Conservation (phyloP, 2,797 vertebrate genomes). For the Saxicola maurus region DNA sequence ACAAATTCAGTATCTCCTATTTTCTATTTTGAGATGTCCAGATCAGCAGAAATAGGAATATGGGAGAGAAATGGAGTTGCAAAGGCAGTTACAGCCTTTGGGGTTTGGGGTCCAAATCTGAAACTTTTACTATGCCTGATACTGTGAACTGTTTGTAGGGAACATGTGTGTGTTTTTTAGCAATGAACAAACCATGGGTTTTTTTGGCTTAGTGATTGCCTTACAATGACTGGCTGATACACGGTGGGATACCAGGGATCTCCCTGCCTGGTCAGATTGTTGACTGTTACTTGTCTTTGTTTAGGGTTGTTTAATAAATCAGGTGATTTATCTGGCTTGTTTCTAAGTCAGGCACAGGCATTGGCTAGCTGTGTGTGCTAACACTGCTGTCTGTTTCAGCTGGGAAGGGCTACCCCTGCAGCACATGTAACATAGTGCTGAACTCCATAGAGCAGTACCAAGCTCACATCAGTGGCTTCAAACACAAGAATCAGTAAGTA, state of each 20-base stretch:
- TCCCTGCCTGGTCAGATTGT: background rate
- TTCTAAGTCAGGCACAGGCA: background rate
- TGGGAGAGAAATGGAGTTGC: background rate
- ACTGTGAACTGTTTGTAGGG: background rate
- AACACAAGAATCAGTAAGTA: constrained; percentile 97
- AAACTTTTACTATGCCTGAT: background rate
- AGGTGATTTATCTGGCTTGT: background rate
- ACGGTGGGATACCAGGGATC: background rate
- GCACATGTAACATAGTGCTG: constrained; percentile 89
- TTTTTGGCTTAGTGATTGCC: background rate
- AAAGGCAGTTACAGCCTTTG: background rate
- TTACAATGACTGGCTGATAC: background rate
- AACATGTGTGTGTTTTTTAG: background rate
- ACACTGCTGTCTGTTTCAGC: constrained; percentile 77
- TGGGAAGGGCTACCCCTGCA: constrained; percentile 89
- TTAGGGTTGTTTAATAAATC: background rate
- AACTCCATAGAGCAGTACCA: constrained; percentile 98
- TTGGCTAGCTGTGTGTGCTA: constrained; percentile 37
- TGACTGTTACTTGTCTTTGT: background rate
- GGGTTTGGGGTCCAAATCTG: background rate
- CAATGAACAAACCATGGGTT: background rate
- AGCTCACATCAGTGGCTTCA: constrained; percentile 94
- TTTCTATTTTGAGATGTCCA: background rate
- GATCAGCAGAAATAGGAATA: background rate
- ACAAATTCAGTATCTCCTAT: background rate